A percentile compares a stretch with the other conserved stretches of the same genome.
Conservation (phyloP, 2,113 vertebrate genomes). For the Kryptolebias marmoratus region DNA sequence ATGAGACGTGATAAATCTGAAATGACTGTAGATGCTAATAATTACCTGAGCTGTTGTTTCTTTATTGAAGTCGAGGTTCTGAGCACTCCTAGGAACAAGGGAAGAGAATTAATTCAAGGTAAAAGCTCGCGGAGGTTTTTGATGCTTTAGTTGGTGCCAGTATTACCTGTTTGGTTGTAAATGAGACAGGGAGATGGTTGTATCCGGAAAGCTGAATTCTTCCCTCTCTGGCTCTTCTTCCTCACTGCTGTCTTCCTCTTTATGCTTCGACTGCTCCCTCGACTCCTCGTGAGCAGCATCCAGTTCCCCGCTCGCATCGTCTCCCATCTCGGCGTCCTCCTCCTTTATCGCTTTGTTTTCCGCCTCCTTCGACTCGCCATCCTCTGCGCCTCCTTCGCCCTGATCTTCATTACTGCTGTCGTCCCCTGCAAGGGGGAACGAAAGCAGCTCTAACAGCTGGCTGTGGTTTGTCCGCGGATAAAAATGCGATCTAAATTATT, state of each 20-base stretch:
- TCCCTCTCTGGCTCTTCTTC: slow-evolving; percentile 46
- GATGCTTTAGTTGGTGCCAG: not conserved
- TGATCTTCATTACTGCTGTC: slow-evolving; percentile 78
- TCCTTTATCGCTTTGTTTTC: slow-evolving; percentile 8
- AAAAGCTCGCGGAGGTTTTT: not conserved
- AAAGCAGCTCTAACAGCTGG: not conserved
- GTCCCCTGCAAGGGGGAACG: slow-evolving; percentile 60
- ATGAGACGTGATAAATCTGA: not conserved
- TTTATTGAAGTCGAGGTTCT: slow-evolving; percentile 73
- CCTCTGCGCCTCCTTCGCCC: slow-evolving; percentile 30
- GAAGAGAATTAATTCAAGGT: not conserved
- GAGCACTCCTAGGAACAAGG: slow-evolving; percentile 54
- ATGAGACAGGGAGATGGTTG: slow-evolving; percentile 91
- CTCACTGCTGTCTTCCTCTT: slow-evolving; percentile 19
- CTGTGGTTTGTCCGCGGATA: not conserved
- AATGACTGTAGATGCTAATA: not conserved
- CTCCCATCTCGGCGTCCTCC: not conserved
- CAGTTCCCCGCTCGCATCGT: slow-evolving; percentile 4
- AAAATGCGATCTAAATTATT: not conserved
- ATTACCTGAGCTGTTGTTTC: slow-evolving; percentile 79
- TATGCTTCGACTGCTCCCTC: not conserved
- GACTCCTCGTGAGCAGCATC: not conserved
- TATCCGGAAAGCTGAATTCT: slow-evolving; percentile 89
- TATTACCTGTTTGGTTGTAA: slow-evolving; percentile 88
- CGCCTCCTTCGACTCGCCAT: slow-evolving; percentile 16